Evolutionary conservation across 2,113 vertebrate species (phyloP), one percentile per base, ranked within the genome.

Genomic region (Hepsetus odoe): DNA sequence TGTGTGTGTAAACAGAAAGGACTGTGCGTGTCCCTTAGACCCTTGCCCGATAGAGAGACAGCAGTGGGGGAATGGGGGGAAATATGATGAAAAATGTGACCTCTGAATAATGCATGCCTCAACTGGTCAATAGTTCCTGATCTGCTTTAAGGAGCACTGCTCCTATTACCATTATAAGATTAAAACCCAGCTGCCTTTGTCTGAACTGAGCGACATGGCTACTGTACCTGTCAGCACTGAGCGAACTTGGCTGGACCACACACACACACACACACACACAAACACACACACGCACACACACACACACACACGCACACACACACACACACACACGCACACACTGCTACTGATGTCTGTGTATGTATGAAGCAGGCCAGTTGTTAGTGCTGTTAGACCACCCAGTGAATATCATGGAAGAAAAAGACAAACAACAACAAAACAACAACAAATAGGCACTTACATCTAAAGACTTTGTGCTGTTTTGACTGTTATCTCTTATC

Each of bases 71-170:
- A 28, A 78, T 61, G 61, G 56, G n/a, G 58, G 87, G 84, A 86
- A 89, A 90, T 87, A 87, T 89, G 90, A 90, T 76, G 87, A 80
- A 87, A 88, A 86, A 90, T 86, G 80, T 87, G 80, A 86, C 80
- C 77, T 84, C 85, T 92, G 90, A 93, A 93, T 94, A 91, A 93
- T 93, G 88, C 88, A 92, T 92, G 89, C 89, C 87, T 85, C 84
- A 87, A 85, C 85, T 92, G 92, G 89, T 92, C 90, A 91, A 91
- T 90, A 92, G 87, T 89, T 88, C 88, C 82, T 91, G 90, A 92
- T 93, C 90, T 91, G 86, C 88, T 93, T 91, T 91, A 91, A 92
- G 89, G 84, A 89, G 85, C 80, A 86, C 87, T 82, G 87, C 83
- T 89, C 88, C 86, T 87, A 66, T 80, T 88, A 87, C 90, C 88